Conservation (phyloP, 2,888 invertebrate genomes). For the Loripinus fragilis region DNA sequence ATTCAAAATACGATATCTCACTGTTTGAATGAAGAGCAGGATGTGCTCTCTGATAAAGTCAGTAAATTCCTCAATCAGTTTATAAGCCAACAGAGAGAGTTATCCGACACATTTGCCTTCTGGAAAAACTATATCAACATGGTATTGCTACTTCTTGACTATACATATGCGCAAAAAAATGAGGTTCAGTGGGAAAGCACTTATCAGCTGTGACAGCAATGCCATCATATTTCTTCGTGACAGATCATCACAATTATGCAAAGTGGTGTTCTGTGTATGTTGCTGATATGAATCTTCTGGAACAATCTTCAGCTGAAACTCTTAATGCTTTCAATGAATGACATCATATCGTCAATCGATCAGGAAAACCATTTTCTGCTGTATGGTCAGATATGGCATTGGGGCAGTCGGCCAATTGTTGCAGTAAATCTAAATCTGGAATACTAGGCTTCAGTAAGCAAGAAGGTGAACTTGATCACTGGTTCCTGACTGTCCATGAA, state of each 20-base stretch:
- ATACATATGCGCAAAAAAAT: slow-evolving; percentile 7
- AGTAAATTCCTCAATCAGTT: too few species aligned
- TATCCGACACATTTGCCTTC: slow-evolving; percentile 2
- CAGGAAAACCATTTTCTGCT: neutral
- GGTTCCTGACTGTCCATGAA: slow-evolving; percentile 11
- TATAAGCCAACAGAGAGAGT: slow-evolving; percentile 9
- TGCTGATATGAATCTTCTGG: slow-evolving; percentile 9
- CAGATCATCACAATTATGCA: slow-evolving; percentile 2
- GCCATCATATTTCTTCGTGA: slow-evolving; percentile 1
- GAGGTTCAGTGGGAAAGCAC: slow-evolving; percentile 1
- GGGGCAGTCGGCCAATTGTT: too few species aligned
- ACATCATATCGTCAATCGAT: slow-evolving; percentile 6
- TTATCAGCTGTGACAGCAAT: too few species aligned
- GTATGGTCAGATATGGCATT: too few species aligned
- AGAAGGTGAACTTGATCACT: neutral
- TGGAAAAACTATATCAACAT: slow-evolving; percentile 3
- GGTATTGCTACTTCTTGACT: neutral
- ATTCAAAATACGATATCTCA: too few species aligned
- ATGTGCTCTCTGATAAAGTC: too few species aligned
- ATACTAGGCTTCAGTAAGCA: too few species aligned
- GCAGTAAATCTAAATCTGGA: neutral
- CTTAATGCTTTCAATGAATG: neutral
- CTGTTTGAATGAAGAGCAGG: too few species aligned
- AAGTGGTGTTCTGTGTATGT: slow-evolving; percentile 9
- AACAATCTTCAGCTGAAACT: neutral